A percentile compares a stretch with the other conserved stretches of the same genome.
Conservation (phyloP, 2,888 invertebrate species). For the Criorhina ranunculi region DNA sequence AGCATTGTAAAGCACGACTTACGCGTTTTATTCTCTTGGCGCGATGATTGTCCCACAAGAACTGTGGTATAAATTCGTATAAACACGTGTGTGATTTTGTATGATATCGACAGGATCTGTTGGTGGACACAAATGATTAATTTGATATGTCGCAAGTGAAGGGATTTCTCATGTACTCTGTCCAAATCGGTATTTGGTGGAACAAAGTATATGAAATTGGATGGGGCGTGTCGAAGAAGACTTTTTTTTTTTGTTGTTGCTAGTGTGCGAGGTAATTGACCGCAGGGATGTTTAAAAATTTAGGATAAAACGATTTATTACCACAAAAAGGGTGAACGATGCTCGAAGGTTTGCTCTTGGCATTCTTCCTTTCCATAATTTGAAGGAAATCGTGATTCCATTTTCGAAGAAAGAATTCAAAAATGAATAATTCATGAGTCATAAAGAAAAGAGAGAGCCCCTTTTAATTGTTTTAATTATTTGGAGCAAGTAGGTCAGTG, state of each 20-base stretch:
- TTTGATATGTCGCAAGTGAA: conserved; percentile 56
- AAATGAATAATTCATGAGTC: conserved; percentile 6
- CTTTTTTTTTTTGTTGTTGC: not conserved
- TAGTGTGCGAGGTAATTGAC: conserved; percentile 30
- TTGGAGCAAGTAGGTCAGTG: not conserved
- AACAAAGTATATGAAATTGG: not conserved
- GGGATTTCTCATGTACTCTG: conserved; percentile 49
- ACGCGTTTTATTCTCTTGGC: conserved; percentile 55
- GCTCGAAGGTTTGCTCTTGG: not conserved
- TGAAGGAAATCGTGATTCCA: not conserved
- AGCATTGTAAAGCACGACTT: conserved; percentile 52
- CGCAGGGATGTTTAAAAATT: conserved; percentile 45
- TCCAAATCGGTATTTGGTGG: conserved; percentile 4
- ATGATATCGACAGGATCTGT: conserved; percentile 35
- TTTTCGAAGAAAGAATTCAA: not conserved
- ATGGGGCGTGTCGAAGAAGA: not conserved
- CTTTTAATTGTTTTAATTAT: conserved; percentile 41
- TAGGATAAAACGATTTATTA: conserved; percentile 35
- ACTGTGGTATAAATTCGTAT: not conserved
- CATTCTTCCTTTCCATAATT: not conserved
- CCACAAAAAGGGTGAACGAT: not conserved
- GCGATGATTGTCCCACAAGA: not conserved
- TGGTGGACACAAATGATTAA: conserved; percentile 49
- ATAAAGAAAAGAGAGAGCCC: not conserved
- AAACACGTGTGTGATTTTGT: not conserved